A percentile compares a stretch with the other conserved stretches of the same genome.
Conservation (phyloP, 2,797 vertebrate genomes). For the Onychomys arenicola region DNA sequence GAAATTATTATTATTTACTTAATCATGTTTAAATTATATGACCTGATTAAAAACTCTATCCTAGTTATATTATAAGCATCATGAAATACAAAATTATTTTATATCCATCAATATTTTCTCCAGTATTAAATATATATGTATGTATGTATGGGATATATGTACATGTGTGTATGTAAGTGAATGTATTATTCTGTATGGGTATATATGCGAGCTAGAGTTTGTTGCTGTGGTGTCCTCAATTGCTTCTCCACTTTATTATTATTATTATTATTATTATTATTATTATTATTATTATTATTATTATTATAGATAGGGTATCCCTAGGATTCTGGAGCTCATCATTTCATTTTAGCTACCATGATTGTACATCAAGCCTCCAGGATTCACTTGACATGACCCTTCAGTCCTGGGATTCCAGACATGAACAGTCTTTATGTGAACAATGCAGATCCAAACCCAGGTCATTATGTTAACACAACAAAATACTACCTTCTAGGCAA, state of each 20-base stretch:
- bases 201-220: neutral
- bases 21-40: neutral
- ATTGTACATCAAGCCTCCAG: neutral
- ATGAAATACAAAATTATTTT: neutral
- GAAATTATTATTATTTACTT: neutral
- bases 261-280: neutral
- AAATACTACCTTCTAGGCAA: neutral
- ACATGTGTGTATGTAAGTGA: no score
- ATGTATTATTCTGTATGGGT: neutral
- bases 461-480: neutral
- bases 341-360: neutral
- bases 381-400: no score
- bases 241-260: neutral
- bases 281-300: neutral
- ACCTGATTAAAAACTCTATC: neutral
- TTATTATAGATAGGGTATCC: neutral
- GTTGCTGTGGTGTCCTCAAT: neutral
- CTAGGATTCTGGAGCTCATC: neutral
- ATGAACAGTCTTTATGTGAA: neutral
- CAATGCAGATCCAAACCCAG: neutral
- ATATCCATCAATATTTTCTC: neutral
- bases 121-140: neutral
- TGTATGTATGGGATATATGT: neutral
- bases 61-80: neutral
- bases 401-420: neutral